Evolutionary conservation across 1,140 invertebrate species (phyloP), one percentile per base, ranked within the genome.

Genomic region (Temnothorax longispinosus): DNA sequence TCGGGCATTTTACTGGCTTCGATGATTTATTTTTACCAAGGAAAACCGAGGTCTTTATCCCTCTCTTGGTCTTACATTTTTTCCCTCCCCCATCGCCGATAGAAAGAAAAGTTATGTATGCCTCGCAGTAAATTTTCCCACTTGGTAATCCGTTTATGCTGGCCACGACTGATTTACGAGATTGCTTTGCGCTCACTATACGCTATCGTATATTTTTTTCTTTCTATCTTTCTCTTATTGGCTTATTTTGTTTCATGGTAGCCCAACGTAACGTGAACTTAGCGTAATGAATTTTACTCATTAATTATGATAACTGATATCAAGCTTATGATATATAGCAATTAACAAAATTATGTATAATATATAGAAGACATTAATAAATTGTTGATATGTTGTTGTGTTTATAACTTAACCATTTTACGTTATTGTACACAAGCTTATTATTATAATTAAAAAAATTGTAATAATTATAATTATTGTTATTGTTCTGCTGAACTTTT

Each of bases 61-160:
- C 71, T 38, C 52, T 60, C 35, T 62, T 44, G 41, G 38, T 62
- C 69, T 58, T 62, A 74, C 35, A 6, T 80, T 71, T 38, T 81
- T 41, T 76, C n/a, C 52, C 44, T 67, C 11, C 62, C 18, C 54
- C 52, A 38, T 80, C 87, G 35, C 44, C 81, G 74, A 89, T 89
- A 77, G 84, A 72, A 86, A 88, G 87, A 86, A 88, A 88, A 88
- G 87, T 85, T 85, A 86, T 67, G 71, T 74, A 72, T 64, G 81
- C 62, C 58, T 86, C 69, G 74, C 85, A 86, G 87, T 88, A 88
- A 86, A 88, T 88, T 88, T 65, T 86, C 67, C 62, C 54, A 74
- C 60, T 84, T 78, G 72, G 84, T 88, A 88, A 88, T 88, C 84
- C 84, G 82, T 88, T 88, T 88, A 88, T 86, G 74, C 84, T 72